Evolutionary conservation across 2,797 vertebrate genomes (phyloP), one percentile per base, ranked within the genome.

Genomic region (Sebastes taczanowskii): DNA sequence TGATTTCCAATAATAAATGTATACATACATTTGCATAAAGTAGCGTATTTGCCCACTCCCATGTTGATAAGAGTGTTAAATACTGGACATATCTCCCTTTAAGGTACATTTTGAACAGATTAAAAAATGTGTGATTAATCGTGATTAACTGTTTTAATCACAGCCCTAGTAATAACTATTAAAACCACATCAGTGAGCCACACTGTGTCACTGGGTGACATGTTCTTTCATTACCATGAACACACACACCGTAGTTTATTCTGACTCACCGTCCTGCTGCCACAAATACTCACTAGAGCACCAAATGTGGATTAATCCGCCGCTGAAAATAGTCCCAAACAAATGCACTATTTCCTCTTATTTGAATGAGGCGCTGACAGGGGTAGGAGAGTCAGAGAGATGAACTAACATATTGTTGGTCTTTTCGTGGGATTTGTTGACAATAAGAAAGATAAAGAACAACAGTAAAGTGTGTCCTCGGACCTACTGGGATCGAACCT

Each of bases 41-140:
- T 0, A 6, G 14, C 13, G 0, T 42, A 42, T 42, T 42, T 42
- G 14, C 1, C 38, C 38, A 42, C 38, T 42, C 13, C 38, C 38
- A 42, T 16, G 13, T 16, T 42, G 38, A 42, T 42, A 42, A 42
- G 13, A 42, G 38, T 42, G 0, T 42, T 42, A 16, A 42, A 42
- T 42, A 42, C 38, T 42, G 0, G 38, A 42, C 38, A 42, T 6
- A 42, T 16, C 38, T 42, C 2, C 38, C 38, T 42, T 46, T 46
- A 46, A 46, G 42, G 42, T 46, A 7, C 42, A 46, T 46, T 46
- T 46, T 46, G 16, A 46, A 46, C 14, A 46, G 16, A 46, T 46
- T 0, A 46, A 46, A 46, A 46, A 46, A 46, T 46, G 42, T 46
- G 42, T 46, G 42, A 46, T 42, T 42, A 42, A 42, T 42, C 0